A percentile compares a stretch with the other conserved stretches of the same genome.
These are phyloP conservation scores for Cacatua alba DNA, from an alignment of 2,113 vertebrate genomes.

Conservation along the genomic window DNA sequence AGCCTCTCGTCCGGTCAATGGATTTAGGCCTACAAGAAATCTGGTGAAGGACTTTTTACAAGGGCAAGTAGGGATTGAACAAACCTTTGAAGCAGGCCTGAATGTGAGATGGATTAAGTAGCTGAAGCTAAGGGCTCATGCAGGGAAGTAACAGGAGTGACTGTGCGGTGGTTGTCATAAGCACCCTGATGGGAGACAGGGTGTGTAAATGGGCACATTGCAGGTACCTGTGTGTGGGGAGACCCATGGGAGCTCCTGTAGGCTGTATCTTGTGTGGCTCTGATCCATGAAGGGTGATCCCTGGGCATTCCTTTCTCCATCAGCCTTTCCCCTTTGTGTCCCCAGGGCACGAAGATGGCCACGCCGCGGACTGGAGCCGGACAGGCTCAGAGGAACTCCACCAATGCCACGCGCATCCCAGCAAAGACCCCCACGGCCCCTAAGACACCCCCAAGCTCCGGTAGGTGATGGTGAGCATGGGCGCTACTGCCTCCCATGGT, in stretches of 20 bases:
- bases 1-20: neutral
- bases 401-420: constrained; percentile 83
- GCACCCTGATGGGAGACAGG: rapidly evolving
- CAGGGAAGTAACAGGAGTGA: neutral
- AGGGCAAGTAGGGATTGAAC: neutral
- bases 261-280: neutral
- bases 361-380: constrained; percentile 59
- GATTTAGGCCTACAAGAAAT: neutral
- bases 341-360: constrained; percentile 72
- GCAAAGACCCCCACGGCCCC: constrained; percentile 82
- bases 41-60: neutral
- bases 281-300: neutral
- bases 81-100: neutral
- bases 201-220: rapidly evolving
- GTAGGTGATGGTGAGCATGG: neutral
- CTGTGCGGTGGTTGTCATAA: neutral
- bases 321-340: neutral
- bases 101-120: rapidly evolving
- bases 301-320: neutral
- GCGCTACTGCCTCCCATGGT: neutral
- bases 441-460: constrained; percentile 78
- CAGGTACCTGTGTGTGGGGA: neutral
- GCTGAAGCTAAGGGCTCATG: neutral
- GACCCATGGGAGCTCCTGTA: rapidly evolving
- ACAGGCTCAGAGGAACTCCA: constrained; percentile 78